Conservation (phyloP, 2,888 invertebrate species). For the Eupithecia inturbata region DNA sequence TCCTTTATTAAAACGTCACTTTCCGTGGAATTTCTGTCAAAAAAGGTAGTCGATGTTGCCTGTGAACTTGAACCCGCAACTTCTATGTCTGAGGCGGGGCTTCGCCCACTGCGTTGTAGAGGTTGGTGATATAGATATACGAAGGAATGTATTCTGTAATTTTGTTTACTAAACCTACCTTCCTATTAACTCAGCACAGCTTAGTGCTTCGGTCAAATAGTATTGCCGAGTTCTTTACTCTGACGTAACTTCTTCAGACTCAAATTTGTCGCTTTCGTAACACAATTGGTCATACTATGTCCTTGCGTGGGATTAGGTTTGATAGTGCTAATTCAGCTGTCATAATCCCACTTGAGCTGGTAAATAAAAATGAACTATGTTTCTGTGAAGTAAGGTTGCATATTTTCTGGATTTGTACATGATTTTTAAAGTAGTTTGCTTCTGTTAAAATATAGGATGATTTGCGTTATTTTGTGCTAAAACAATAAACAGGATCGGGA, state of each 20-base stretch:
- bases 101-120: background rate
- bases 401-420: background rate
- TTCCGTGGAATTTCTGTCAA: background rate
- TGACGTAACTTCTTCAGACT: background rate
- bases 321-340: conserved; percentile 28
- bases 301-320: conserved; percentile 27
- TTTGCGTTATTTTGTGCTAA: conserved; percentile 1
- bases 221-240: background rate
- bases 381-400: background rate
- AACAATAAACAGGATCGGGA: background rate
- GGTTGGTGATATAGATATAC: background rate
- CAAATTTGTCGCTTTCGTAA: background rate
- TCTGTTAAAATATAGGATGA: background rate
- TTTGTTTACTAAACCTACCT: background rate
- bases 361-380: conserved; percentile 2
- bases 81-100: too few relatives aligned
- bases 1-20: background rate
- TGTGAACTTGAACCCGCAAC: too few relatives aligned
- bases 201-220: background rate
- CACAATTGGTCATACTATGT: conserved; percentile 2
- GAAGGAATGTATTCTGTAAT: background rate
- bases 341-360: conserved; percentile 21
- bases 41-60: background rate
- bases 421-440: background rate
- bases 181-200: background rate